Evolutionary conservation across 2,797 vertebrate genomes (phyloP).

Genomic region (Crax fasciolata): DNA sequence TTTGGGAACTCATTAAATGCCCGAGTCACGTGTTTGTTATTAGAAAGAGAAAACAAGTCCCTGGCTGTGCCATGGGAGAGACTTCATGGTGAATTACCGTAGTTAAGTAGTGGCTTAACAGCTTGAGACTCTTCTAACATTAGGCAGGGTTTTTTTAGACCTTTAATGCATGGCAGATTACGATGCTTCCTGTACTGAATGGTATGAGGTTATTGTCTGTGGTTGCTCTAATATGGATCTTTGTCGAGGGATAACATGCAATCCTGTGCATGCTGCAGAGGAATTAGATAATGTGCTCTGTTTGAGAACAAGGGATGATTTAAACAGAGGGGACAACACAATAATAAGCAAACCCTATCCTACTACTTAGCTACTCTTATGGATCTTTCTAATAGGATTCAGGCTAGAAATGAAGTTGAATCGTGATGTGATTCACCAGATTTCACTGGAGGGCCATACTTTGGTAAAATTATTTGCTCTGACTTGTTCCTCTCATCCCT

Average conservation of each 20-base stretch:
- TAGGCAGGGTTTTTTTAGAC: conserved; percentile 27
- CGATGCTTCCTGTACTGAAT: conserved; percentile 47
- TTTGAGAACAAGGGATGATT: not conserved
- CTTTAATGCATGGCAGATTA: conserved; percentile 39
- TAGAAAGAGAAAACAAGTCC: conserved; percentile 66
- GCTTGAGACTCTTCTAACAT: conserved; percentile 62
- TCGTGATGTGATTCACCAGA: not conserved
- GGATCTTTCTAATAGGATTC: not conserved
- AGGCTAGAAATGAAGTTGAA: not conserved
- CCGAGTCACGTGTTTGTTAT: conserved; percentile 62
- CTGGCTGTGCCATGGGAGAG: conserved; percentile 66
- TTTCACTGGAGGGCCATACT: not conserved
- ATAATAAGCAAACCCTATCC: not conserved
- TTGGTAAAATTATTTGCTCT: not conserved
- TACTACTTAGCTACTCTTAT: not conserved
- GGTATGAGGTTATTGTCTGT: conserved; percentile 32
- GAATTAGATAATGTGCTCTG: not conserved
- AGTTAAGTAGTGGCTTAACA: conserved; percentile 63
- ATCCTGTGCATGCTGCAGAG: not conserved
- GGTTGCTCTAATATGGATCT: conserved; percentile 39
- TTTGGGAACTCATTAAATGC: conserved; percentile 79
- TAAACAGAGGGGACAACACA: not conserved
- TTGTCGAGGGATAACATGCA: conserved; percentile 1
- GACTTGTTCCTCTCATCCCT: not conserved
- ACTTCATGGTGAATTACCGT: conserved; percentile 51